phyloP scores from a whole-genome alignment of 2,888 invertebrate genomes.

The Hofmannophila pseudospretella region DNA sequence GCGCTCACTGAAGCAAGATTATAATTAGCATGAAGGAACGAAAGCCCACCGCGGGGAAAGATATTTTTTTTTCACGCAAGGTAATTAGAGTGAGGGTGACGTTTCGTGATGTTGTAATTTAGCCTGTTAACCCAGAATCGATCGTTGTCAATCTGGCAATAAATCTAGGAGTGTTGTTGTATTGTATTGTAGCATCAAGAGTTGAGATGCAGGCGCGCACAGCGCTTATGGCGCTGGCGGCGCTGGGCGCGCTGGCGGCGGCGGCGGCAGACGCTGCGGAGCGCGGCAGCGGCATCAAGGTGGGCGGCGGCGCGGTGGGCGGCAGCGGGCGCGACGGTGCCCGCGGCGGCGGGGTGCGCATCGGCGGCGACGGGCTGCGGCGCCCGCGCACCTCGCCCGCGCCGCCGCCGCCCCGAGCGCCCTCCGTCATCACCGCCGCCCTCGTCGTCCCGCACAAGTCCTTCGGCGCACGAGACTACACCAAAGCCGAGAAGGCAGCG shows the following conservation, averaged over 20 bases:
- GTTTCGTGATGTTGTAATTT: no score
- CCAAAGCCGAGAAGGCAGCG: constrained; percentile 82
- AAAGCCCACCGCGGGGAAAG: no score
- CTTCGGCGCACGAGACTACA: constrained; percentile 85
- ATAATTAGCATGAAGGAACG: no score
- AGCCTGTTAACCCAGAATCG: no score
- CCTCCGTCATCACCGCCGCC: constrained; percentile 80
- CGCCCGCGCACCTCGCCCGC: constrained; percentile 66
- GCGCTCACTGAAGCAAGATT: no score
- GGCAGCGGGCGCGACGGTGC: constrained; percentile 50
- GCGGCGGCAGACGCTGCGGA: constrained; percentile 51
- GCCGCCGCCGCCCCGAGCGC: constrained; percentile 61
- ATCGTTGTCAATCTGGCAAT: no score
- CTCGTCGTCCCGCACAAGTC: constrained; percentile 87
- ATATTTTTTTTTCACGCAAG: no score
- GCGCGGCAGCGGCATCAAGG: constrained; percentile 64
- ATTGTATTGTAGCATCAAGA: constrained; percentile 47
- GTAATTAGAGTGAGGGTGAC: no score
- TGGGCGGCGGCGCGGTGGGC: constrained; percentile 46
- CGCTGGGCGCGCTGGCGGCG: constrained; percentile 56
- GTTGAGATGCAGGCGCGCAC: constrained; percentile 67
- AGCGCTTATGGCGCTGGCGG: constrained; percentile 61
- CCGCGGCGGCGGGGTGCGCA: constrained; percentile 58
- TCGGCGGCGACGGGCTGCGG: constrained; percentile 53
- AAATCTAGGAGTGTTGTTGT: no score